These are phyloP conservation scores for Trogon surrucura DNA, from an alignment of 2,113 vertebrate species.

Conservation along the genomic window DNA sequence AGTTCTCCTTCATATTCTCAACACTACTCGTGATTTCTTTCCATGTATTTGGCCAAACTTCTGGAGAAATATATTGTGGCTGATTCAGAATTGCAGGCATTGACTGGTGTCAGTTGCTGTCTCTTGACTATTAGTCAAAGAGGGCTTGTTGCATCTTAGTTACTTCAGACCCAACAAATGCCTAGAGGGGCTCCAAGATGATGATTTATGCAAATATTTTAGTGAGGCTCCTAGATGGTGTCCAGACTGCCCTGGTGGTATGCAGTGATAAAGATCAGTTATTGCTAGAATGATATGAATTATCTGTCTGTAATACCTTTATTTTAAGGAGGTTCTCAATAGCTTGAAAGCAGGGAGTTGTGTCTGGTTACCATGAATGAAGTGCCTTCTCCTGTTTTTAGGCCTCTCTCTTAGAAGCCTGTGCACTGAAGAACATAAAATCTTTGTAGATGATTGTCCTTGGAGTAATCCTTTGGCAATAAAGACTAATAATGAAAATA, in stretches of 20 bases:
- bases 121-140: neutral
- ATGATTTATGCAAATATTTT: slow-evolving; percentile 50
- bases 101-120: neutral
- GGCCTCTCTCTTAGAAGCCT: neutral
- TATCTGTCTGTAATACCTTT: neutral
- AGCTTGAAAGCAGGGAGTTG: neutral
- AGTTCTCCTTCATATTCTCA: neutral
- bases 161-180: slow-evolving; percentile 22
- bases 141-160: slow-evolving; percentile 3
- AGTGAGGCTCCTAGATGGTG: neutral
- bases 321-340: neutral
- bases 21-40: neutral
- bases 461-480: neutral
- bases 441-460: neutral
- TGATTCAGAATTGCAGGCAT: neutral
- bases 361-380: neutral
- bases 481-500: neutral
- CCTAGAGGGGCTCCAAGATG: neutral
- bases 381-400: neutral
- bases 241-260: slow-evolving; percentile 6
- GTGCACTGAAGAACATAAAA: neutral
- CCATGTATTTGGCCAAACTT: neutral
- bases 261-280: slow-evolving; percentile 17
- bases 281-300: neutral
- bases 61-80: neutral